These are phyloP conservation scores for Malurus elegans DNA, from an alignment of 2,113 vertebrate species.

Conservation along the genomic window DNA sequence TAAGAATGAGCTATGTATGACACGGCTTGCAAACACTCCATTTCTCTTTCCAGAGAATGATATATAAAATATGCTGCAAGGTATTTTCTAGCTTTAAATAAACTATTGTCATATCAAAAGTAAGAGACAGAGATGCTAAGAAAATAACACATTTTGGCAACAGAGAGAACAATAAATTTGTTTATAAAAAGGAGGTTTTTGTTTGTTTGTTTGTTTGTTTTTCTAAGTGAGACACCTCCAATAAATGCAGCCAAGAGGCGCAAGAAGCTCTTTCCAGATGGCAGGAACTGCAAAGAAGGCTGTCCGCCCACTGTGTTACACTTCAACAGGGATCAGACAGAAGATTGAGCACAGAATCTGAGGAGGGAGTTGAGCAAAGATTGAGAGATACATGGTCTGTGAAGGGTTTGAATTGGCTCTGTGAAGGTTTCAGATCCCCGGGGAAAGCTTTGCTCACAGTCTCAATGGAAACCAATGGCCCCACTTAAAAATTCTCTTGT, in stretches of 20 bases:
- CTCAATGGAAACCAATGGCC: not conserved
- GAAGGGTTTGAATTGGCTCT: not conserved
- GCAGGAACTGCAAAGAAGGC: not conserved
- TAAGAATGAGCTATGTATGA: not conserved
- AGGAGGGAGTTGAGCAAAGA: not conserved
- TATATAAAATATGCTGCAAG: not conserved
- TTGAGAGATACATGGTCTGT: accelerated
- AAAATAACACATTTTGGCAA: not conserved
- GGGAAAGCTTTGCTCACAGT: accelerated
- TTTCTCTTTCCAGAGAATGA: not conserved
- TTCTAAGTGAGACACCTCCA: not conserved
- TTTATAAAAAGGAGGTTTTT: not conserved
- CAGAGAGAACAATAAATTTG: not conserved
- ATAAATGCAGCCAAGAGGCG: not conserved
- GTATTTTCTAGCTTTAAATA: not conserved
- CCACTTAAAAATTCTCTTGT: not conserved
- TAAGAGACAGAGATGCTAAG: not conserved
- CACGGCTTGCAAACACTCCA: not conserved
- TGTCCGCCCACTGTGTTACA: not conserved
- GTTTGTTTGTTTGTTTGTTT: not conserved
- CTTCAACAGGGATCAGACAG: not conserved
- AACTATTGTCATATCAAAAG: not conserved
- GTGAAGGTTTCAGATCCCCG: not conserved
- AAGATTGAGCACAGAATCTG: not conserved
- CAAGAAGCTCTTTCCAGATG: not conserved